These are phyloP conservation scores for Seira ritae DNA, from an alignment of 2,888 invertebrate genomes.

Conservation along the genomic window DNA sequence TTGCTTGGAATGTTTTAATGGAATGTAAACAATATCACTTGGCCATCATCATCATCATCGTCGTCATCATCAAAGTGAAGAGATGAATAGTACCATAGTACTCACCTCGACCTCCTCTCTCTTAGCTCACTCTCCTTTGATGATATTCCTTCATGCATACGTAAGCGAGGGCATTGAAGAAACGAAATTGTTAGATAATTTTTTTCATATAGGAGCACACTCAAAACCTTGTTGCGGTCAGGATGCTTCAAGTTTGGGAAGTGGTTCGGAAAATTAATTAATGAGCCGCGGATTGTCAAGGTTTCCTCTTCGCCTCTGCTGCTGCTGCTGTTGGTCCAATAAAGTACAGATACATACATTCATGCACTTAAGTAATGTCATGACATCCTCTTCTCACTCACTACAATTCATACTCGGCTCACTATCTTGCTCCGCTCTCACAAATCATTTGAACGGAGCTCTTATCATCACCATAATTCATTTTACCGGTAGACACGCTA, in stretches of 20 bases:
- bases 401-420: too few relatives aligned
- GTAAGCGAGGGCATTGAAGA: too few relatives aligned
- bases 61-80: too few relatives aligned
- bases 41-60: neutral
- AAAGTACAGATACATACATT: neutral
- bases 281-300: conserved; percentile 10
- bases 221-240: conserved; percentile 10
- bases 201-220: neutral
- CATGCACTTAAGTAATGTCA: too few relatives aligned
- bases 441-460: neutral
- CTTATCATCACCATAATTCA: neutral
- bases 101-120: too few relatives aligned
- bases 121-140: too few relatives aligned
- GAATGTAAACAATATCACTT: conserved; percentile 16
- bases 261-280: conserved; percentile 13
- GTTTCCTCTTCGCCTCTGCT: neutral
- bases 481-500: neutral
- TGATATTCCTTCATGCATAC: too few relatives aligned
- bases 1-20: neutral
- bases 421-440: too few relatives aligned
- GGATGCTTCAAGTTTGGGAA: conserved; percentile 16
- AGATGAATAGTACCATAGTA: too few relatives aligned
- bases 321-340: neutral
- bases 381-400: too few relatives aligned
- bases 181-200: too few relatives aligned